Base-by-base conservation (phyloP, 2,888 invertebrate species). In the Drosophila mimetica region DNA sequence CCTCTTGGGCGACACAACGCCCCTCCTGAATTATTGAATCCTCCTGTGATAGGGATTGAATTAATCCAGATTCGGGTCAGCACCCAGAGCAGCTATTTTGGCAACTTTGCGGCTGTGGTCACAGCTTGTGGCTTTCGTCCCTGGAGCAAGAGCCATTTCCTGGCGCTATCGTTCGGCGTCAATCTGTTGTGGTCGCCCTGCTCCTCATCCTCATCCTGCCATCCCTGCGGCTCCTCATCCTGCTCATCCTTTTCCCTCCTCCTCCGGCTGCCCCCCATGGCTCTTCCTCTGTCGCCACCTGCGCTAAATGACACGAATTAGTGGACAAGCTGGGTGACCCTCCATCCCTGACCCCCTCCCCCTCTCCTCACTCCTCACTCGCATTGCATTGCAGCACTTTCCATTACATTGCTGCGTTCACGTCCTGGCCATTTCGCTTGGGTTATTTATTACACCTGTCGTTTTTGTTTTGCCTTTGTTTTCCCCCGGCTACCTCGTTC, bases 381-480 rank as follows among this genome's bases (percentile, higher is more conserved):
- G 41, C 28, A 25, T 47, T 34, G 41, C 52, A 41, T 32, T 20
- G 39, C 54, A 20, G 22, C 61, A 46, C 50, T 64, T 44, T 63
- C 41, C 55, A 54, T 79, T 76, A 58, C 51, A 71, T 52, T 71
- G 71, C 71, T 59, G 71, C 61, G 30, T 71, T 32, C 54, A 61
- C 66, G 67, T 71, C 63, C 60, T 72, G 78, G 54, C 79, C 81
- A 58, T 60, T 75, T 67, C 72, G 67, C 51, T 74, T 70, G 72
- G 83, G 79, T 78, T 86, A 83, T 85, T 88, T 85, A 87, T 88
- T 85, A 88, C 85, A 88, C 85, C 85, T 85, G 84, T 83, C 80
- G 87, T 76, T 82, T 75, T 65, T 75, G 52, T 67, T 72, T 65
- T 80, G 65, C 78, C 60, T 69, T 55, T 46, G 59, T 50, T 52